Base-by-base conservation (phyloP, 1,140 invertebrate genomes). In the Temnothorax longispinosus region DNA sequence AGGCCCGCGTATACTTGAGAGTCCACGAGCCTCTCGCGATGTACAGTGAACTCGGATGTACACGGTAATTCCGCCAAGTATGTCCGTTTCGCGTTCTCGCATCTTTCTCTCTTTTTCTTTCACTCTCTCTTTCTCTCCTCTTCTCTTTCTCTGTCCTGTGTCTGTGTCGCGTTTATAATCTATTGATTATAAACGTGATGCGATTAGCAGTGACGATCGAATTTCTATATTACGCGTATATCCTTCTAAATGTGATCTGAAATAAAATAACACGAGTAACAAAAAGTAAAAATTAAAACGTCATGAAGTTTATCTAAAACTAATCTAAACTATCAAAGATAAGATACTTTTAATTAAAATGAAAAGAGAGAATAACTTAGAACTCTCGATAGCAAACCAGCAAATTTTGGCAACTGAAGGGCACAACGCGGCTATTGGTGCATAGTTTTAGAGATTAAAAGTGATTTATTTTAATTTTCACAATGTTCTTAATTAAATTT, bases 31-130 rank as follows among this genome's bases (percentile, higher is more conserved):
- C 67, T 71, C 32, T 74, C 38, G 11, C 32, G 18, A 38, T 74
- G 54, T 44, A 60, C 41, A 60, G 13, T 13, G 32, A 67, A 44
- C 71, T 44, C 35, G 41, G 44, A 87, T 76, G 15, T 75, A 60
- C 86, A 11, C 52, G 65, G 27, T 67, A 32, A 52, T 67, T 27
- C 76, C 27, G 27, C 7, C 5, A 38, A 67, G 13, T 52, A 54
- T 15, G 10, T 21, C 7, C 58, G 27, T 7, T 65, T 65, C 13
- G 15, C 27, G n/a, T 47, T 60, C 35, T 21, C 38, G 3, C 21
- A 38, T 38, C 7, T 64, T 15, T 3, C 15, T 62, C 32, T 6
- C 32, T 38, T 13, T 32, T 75, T n/a, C 21, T 15, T 6, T 35
- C 13, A 15, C 13, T 32, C 27, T 10, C 27, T 15, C 2, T 35